phyloP scores from a whole-genome alignment of 2,797 vertebrate genomes.

The Merluccius polli region DNA sequence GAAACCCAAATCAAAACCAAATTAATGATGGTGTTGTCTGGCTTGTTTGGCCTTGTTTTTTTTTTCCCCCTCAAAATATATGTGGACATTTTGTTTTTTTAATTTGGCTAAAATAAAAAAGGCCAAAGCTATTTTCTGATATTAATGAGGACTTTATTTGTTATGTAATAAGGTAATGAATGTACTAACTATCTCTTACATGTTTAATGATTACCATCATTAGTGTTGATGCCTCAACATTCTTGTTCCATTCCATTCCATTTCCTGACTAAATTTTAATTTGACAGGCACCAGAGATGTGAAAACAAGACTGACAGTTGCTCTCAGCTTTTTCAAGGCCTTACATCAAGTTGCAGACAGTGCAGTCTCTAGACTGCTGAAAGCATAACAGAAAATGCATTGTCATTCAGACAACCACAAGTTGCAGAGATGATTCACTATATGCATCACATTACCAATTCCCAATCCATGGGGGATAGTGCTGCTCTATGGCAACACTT shows the following conservation, averaged over 20 bases:
- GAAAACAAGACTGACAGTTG: conserved; percentile 26
- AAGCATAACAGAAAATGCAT: conserved; percentile 21
- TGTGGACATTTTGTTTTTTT: neutral
- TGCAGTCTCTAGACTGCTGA: conserved; percentile 13
- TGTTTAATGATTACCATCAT: neutral
- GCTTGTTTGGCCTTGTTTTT: conserved; percentile 10
- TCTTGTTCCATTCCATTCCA: neutral
- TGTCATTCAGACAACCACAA: conserved; percentile 35
- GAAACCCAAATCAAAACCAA: conserved; percentile 16
- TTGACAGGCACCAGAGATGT: neutral
- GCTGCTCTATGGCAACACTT: conserved; percentile 11
- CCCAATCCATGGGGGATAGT: conserved; percentile 28
- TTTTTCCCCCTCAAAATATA: neutral
- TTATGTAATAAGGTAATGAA: neutral
- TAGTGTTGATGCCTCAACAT: neutral
- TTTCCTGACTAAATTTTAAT: conserved; percentile 1
- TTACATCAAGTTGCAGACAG: conserved; percentile 25
- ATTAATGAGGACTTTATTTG: neutral
- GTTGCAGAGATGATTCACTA: conserved; percentile 37
- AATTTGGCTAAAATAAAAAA: neutral
- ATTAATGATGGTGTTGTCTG: conserved; percentile 11
- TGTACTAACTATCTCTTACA: neutral
- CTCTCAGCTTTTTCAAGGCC: conserved; percentile 3
- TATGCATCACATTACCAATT: conserved; percentile 24
- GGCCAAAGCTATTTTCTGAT: neutral